Percentiles rank a stretch among this genome's conserved stretches.
These are phyloP conservation scores for Vombatus ursinus DNA, from an alignment of 2,113 vertebrate genomes.

Conservation along the genomic window DNA sequence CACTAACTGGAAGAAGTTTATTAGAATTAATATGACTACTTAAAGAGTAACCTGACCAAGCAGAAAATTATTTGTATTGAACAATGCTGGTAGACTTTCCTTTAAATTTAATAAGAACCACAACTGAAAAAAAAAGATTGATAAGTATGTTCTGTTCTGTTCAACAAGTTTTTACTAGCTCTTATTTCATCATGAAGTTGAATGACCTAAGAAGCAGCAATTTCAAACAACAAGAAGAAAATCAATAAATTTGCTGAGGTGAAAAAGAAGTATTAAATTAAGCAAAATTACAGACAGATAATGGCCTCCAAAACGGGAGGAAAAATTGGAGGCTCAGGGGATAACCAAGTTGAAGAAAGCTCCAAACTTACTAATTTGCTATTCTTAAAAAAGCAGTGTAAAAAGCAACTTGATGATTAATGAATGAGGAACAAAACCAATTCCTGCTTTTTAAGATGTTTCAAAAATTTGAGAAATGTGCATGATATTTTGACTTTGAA, in stretches of 20 bases:
- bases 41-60: conserved; percentile 41
- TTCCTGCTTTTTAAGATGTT: background rate
- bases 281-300: conserved; percentile 51
- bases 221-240: conserved; percentile 53
- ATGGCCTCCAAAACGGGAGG: conserved; percentile 24
- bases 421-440: conserved; percentile 12
- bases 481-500: conserved; percentile 13
- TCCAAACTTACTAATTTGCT: conserved; percentile 11
- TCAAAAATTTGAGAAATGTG: background rate
- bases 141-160: conserved; percentile 40
- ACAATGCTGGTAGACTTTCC: background rate
- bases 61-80: conserved; percentile 41
- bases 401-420: conserved; percentile 31
- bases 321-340: conserved; percentile 21
- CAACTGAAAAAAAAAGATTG: conserved; percentile 10
- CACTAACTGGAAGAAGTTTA: background rate
- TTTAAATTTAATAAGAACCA: conserved; percentile 47
- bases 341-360: background rate
- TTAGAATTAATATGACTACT: conserved; percentile 30
- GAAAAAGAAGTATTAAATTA: conserved; percentile 46
- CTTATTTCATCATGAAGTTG: conserved; percentile 30
- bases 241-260: conserved; percentile 47
- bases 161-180: conserved; percentile 49
- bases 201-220: conserved; percentile 58
- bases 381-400: background rate